Evolutionary conservation across 2,888 invertebrate genomes (phyloP), one percentile per base, ranked within the genome.

Genomic region (Busseola fusca): DNA sequence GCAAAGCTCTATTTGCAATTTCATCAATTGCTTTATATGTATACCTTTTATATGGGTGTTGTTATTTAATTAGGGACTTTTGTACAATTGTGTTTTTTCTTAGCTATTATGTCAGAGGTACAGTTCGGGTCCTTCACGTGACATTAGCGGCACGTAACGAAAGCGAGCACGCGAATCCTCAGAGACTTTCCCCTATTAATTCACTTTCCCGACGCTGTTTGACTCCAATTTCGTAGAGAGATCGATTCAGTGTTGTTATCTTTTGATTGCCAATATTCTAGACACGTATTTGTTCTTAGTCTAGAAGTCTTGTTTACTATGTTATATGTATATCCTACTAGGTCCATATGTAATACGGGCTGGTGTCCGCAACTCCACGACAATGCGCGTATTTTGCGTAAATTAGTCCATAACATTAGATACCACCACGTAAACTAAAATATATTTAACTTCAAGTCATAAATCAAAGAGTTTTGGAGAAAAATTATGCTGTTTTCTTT

Each of bases 161-260:
- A 91, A 90, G 88, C 85, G 87, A 88, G 78, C 89, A 91, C 87
- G 90, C 89, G 89, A 93, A 91, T 94, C 94, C 94, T 93, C 92
- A 72, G 90, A 92, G 88, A 93, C 94, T 94, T 95, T 95, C 94
- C 91, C 93, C 90, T 89, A 92, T 94, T 93, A 93, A 94, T 93
- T 94, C 93, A 93, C 94, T 94, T 94, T 95, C 94, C 87, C 84
- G 85, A 87, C 87, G 85, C 85, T 86, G 84, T 86, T 91, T 85
- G 88, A 86, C 85, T 82, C 70, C 72, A 76, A 79, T 72, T 75
- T 70, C 60, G 76, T 68, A 70, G 78, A 58, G 74, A 82, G 78
- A 81, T 80, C 78, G 78, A 72, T 72, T 65, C 64, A 30, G 74
- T 64, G 67, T 77, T 76, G 67, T 77, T 80, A 72, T 76, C 66